A percentile compares a stretch with the other conserved stretches of the same genome.
Evolutionary conservation across 53 echinoderm and acorn worm genomes (phyloP).

Genomic region (Zoroaster sp.): DNA sequence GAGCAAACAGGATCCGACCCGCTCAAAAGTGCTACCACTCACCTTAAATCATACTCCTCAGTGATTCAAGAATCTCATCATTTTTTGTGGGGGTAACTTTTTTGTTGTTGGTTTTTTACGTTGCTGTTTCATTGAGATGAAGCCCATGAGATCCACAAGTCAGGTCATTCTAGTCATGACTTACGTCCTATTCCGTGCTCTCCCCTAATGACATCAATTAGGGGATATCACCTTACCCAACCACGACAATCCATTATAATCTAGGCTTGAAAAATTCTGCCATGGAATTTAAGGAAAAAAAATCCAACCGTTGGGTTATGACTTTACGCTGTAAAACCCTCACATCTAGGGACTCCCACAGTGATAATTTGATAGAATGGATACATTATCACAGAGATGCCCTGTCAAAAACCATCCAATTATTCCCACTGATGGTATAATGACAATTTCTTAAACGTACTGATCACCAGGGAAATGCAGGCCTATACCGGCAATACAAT

Average conservation of each 20-base stretch:
- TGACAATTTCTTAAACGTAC: too few relatives aligned
- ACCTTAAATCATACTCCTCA: neutral
- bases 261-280: neutral
- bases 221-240: constrained; percentile 31
- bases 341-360: too few relatives aligned
- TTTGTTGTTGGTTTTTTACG: neutral
- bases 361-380: too few relatives aligned
- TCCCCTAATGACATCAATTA: constrained; percentile 44
- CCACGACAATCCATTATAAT: constrained; percentile 8
- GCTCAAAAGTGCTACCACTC: constrained; percentile 7
- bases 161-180: constrained; percentile 34
- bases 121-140: neutral
- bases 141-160: neutral
- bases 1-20: neutral
- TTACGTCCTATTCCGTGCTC: neutral
- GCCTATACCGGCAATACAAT: too few relatives aligned
- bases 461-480: too few relatives aligned
- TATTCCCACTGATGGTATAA: too few relatives aligned
- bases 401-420: too few relatives aligned
- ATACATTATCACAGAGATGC: too few relatives aligned
- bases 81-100: neutral
- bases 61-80: neutral
- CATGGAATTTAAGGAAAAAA: neutral
- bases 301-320: constrained; percentile 1
- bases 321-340: too few relatives aligned